phyloP scores from a whole-genome alignment of 2,113 vertebrate genomes.

The Hypocryptadius cinnamomeus region DNA sequence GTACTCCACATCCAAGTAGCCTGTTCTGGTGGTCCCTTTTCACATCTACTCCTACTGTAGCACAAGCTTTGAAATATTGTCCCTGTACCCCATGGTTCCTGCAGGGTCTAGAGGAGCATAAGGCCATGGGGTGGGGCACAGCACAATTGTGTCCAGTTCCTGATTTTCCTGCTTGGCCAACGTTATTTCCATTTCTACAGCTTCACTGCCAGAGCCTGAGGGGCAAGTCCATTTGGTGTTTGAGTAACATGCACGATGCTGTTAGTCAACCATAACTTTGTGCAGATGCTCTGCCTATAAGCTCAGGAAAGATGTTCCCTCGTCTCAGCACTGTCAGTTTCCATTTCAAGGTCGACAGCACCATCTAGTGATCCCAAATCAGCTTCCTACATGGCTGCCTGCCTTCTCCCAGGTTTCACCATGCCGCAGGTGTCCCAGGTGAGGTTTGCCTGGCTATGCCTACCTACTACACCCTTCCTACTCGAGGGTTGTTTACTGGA shows the following conservation, averaged over 20 bases:
- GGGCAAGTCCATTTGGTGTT: background rate
- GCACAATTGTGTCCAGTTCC: fast-evolving
- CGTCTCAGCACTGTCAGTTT: background rate
- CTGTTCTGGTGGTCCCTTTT: background rate
- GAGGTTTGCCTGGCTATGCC: background rate
- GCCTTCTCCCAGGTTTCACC: background rate
- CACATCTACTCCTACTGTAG: background rate
- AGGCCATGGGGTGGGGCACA: background rate
- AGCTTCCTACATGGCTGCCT: background rate
- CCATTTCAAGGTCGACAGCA: constrained; percentile 14
- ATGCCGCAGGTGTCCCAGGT: background rate
- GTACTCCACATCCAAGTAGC: background rate
- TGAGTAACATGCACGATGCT: background rate
- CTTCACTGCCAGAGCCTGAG: background rate
- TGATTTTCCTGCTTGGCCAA: no score
- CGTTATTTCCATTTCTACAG: background rate
- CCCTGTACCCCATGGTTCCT: background rate
- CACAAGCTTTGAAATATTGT: background rate
- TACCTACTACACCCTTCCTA: background rate
- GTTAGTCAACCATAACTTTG: background rate
- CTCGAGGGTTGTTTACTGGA: background rate
- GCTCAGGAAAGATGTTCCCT: background rate
- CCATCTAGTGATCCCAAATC: constrained; percentile 26
- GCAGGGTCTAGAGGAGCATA: background rate
- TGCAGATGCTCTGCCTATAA: background rate